Conservation (phyloP, 2,888 invertebrate genomes). For the Lampropteryx suffumata region DNA sequence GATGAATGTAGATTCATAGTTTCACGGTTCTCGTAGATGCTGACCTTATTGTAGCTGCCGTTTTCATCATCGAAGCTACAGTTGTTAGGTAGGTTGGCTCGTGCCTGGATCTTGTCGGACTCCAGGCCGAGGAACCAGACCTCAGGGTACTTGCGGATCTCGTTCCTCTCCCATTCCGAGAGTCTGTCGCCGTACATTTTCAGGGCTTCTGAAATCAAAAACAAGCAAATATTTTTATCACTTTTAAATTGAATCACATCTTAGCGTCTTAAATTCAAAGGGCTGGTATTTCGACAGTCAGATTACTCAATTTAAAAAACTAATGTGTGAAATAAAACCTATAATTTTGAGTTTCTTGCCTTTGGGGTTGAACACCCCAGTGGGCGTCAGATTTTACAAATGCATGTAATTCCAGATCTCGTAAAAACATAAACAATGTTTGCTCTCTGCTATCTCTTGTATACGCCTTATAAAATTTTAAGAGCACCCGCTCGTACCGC, state of each 20-base stretch:
- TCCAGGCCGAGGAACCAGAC: slow-evolving; percentile 96
- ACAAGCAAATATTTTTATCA: not conserved
- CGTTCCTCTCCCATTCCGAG: slow-evolving; percentile 94
- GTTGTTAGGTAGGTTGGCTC: slow-evolving; percentile 90
- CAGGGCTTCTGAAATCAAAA: slow-evolving; percentile 86
- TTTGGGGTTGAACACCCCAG: too few relatives aligned
- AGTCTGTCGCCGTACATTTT: slow-evolving; percentile 92
- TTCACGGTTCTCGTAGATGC: too few relatives aligned
- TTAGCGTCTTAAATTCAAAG: too few relatives aligned
- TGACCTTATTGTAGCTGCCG: slow-evolving; percentile 97
- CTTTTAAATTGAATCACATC: too few relatives aligned
- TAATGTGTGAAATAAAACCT: too few relatives aligned
- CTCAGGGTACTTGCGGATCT: slow-evolving; percentile 95
- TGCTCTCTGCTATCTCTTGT: not conserved
- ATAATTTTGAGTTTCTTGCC: too few relatives aligned
- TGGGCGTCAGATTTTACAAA: too few relatives aligned
- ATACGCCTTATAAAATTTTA: slow-evolving; percentile 11
- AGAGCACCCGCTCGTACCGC: slow-evolving; percentile 10
- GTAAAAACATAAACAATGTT: too few relatives aligned
- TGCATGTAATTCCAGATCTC: too few relatives aligned
- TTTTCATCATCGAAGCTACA: slow-evolving; percentile 96
- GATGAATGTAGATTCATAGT: too few relatives aligned
- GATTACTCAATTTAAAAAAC: too few relatives aligned
- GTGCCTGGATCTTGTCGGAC: slow-evolving; percentile 92
- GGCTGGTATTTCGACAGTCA: too few relatives aligned